Base-by-base conservation (phyloP, 2,888 invertebrate species). In the Macrophya alboannulata region DNA sequence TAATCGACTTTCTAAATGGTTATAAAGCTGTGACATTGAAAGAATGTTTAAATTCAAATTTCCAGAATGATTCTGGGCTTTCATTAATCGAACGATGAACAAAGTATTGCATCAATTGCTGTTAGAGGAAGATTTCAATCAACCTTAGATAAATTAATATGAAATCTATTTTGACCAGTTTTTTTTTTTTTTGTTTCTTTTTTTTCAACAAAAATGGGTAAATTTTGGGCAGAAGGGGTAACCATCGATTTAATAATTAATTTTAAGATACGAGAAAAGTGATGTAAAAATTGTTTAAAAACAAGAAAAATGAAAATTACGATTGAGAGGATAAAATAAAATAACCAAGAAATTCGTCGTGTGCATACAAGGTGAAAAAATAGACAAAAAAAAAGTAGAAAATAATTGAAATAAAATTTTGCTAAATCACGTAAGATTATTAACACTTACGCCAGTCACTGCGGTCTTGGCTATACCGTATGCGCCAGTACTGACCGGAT, bases 401-500 rank as follows among this genome's bases (percentile, higher is more conserved):
- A 12, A 62, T 25, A 51, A 51, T 51, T 25, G 25, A 31, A 51
- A 31, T 17, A 21, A 45, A 45, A 37, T 37, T 12, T 8, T 81
- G 62, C 59, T n/a, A 43, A 40, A 62, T 83, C 83, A 83, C 62
- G 71, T 71, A 10, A 10, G 71, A 17, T 65, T 15, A 82, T 84
- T 71, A 81, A n/a, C 40, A 90, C 90, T 90, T 87, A 90, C 90
- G 74, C 89, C 84, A 74, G 87, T 86, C 45, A 89, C 88, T 77
- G 90, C 88, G 45, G 87, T 85, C 89, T 91, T 91, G n/a, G 88
- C 89, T 25, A 89, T 86, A 55, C 87, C 83, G 37, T 89, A 87
- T 9, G 91, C 88, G 25, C 86, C 87, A 10, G 90, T 83, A 86
- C 89, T 89, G 45, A 92, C 77, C 9, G 90, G 92, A 87, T 91